Percentiles rank a stretch among this genome's conserved stretches.
Evolutionary conservation across 1,140 invertebrate genomes (phyloP).

Genomic region (Coenobita brevimanus): DNA sequence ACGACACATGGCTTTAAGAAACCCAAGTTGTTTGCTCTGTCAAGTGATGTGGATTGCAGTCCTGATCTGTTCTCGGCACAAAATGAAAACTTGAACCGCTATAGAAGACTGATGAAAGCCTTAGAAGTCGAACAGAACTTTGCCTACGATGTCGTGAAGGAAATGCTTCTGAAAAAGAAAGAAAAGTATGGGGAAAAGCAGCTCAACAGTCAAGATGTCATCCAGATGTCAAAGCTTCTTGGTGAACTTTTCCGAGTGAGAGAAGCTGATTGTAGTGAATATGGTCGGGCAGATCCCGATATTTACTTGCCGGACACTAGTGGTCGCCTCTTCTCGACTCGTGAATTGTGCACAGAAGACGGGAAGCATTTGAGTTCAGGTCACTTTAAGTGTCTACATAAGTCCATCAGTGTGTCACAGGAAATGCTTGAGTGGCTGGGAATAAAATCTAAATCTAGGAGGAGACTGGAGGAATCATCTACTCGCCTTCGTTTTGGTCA

Average conservation of each 20-base stretch:
- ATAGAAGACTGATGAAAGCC: constrained; percentile 9
- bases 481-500: constrained; percentile 39
- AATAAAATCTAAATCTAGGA: constrained; percentile 39
- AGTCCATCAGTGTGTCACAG: not conserved
- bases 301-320: too few relatives aligned
- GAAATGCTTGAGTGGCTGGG: constrained; percentile 11
- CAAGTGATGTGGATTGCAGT: not conserved
- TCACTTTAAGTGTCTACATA: constrained; percentile 17
- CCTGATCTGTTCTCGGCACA: constrained; percentile 41
- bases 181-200: not conserved
- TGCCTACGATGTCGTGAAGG: not conserved
- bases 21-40: constrained; percentile 17
- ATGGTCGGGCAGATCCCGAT: too few relatives aligned
- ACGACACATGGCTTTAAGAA: constrained; percentile 22
- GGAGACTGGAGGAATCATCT: constrained; percentile 16
- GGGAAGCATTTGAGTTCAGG: constrained; percentile 22
- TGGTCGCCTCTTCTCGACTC: not conserved
- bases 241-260: constrained; percentile 9
- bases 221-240: constrained; percentile 39
- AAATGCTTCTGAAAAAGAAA: constrained; percentile 17
- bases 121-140: not conserved
- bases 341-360: constrained; percentile 28
- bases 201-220: constrained; percentile 6
- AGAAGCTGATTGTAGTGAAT: too few relatives aligned
- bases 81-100: constrained; percentile 11